Evolutionary conservation across 2,888 invertebrate species (phyloP).

Genomic region (Aphodius granarius): DNA sequence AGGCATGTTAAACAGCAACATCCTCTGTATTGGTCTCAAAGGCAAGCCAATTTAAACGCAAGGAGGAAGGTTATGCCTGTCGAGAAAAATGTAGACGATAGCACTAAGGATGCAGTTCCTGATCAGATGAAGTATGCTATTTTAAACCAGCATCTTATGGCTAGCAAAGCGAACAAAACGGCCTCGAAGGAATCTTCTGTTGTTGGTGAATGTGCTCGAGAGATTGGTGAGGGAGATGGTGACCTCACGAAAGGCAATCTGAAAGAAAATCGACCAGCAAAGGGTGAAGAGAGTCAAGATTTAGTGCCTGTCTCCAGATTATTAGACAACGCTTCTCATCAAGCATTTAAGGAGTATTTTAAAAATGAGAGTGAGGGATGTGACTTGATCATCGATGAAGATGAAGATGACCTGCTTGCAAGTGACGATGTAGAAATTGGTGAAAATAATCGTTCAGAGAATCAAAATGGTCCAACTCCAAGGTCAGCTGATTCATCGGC

Average conservation of each 20-base stretch:
- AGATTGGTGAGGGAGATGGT: conserved; percentile 65
- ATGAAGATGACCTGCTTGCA: conserved; percentile 56
- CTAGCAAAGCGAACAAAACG: conserved; percentile 32
- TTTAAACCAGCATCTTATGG: conserved; percentile 71
- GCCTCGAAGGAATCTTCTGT: conserved; percentile 68
- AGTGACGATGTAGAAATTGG: conserved; percentile 56
- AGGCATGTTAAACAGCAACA: conserved; percentile 93
- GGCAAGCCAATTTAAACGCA: conserved; percentile 63
- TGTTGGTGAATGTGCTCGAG: conserved; percentile 64
- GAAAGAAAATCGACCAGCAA: too few relatives aligned
- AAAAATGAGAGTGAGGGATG: conserved; percentile 55
- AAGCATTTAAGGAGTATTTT: conserved; percentile 68
- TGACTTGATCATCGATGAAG: conserved; percentile 38
- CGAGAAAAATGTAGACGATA: conserved; percentile 44
- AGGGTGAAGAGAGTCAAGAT: conserved; percentile 61
- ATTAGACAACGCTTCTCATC: conserved; percentile 71
- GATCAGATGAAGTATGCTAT: conserved; percentile 77
- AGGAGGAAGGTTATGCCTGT: conserved; percentile 53
- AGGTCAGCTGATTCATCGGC: conserved; percentile 95
- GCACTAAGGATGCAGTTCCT: conserved; percentile 54
- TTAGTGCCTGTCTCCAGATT: conserved; percentile 78
- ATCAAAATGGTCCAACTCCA: conserved; percentile 55
- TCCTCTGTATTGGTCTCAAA: conserved; percentile 84
- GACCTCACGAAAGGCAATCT: conserved; percentile 41
- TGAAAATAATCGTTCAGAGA: conserved; percentile 73